Evolutionary conservation across 2,113 vertebrate species (phyloP).

Genomic region (Larimichthys polyactis): DNA sequence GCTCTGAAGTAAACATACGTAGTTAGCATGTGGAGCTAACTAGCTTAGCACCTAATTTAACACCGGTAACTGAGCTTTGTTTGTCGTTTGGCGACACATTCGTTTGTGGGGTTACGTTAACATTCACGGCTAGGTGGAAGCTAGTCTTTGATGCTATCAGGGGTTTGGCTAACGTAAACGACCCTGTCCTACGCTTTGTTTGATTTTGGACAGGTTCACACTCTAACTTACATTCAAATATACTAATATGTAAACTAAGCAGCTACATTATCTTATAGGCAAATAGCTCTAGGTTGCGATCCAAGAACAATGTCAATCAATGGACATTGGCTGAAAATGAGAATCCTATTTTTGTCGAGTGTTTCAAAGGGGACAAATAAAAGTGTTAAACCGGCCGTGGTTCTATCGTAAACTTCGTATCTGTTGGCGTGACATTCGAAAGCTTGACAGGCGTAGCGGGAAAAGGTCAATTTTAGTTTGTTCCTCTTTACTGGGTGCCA

Average conservation of each 20-base stretch:
- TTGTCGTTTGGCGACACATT: background rate
- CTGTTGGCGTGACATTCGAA: background rate
- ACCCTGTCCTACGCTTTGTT: background rate
- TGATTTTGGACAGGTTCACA: background rate
- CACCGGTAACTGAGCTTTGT: background rate
- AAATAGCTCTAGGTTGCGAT: too few relatives aligned
- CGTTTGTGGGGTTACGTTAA: background rate
- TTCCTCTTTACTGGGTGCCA: background rate
- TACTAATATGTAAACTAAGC: background rate
- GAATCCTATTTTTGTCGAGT: background rate
- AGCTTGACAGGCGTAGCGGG: background rate
- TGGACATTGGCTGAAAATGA: background rate
- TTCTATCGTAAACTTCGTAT: background rate
- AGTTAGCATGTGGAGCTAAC: background rate
- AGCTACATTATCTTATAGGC: too few relatives aligned
- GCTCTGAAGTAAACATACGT: background rate
- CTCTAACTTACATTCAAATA: background rate
- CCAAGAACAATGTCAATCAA: background rate
- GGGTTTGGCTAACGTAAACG: background rate
- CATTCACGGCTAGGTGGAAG: background rate
- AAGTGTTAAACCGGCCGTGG: background rate
- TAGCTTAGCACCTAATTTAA: background rate
- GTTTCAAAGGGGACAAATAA: too few relatives aligned
- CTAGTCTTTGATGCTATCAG: background rate
- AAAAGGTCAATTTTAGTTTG: background rate